These are phyloP conservation scores for Madoqua kirkii DNA, from an alignment of 2,113 vertebrate species.

Conservation along the genomic window DNA sequence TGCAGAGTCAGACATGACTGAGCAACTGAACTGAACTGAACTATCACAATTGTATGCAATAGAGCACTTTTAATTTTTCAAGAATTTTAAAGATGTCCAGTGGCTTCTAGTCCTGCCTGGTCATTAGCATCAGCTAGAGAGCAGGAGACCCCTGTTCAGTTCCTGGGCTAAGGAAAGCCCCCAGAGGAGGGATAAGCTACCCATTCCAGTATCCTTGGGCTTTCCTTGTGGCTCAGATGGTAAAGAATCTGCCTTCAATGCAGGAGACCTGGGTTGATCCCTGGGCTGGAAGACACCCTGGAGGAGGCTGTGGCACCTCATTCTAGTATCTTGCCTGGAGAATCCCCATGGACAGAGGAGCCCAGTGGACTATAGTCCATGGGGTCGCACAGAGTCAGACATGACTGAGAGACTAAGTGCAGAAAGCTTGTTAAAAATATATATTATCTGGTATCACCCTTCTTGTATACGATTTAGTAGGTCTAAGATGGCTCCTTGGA, in stretches of 20 bases:
- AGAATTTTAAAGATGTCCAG: not conserved
- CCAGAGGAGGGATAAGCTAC: not conserved
- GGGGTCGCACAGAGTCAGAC: not conserved
- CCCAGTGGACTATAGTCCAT: not conserved
- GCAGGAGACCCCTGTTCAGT: not conserved
- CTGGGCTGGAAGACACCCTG: not conserved
- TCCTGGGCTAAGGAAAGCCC: not conserved
- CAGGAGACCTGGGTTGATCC: not conserved
- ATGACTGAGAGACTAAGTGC: not conserved
- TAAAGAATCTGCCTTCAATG: not conserved
- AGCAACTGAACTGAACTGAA: not conserved
- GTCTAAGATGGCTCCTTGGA: not conserved
- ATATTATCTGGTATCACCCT: not conserved
- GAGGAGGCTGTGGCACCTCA: not conserved
- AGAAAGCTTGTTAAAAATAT: not conserved
- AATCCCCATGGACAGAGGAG: not conserved
- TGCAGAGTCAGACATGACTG: accelerated
- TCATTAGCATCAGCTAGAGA: not conserved
- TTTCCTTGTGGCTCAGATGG: not conserved
- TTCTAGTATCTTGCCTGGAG: not conserved
- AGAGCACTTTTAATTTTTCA: not conserved
- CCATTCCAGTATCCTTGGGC: not conserved
- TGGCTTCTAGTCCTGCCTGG: not conserved
- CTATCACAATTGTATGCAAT: accelerated
- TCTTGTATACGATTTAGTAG: not conserved